These are phyloP conservation scores for Polylopha cassiicola DNA, from an alignment of 2,888 invertebrate species.

Conservation along the genomic window DNA sequence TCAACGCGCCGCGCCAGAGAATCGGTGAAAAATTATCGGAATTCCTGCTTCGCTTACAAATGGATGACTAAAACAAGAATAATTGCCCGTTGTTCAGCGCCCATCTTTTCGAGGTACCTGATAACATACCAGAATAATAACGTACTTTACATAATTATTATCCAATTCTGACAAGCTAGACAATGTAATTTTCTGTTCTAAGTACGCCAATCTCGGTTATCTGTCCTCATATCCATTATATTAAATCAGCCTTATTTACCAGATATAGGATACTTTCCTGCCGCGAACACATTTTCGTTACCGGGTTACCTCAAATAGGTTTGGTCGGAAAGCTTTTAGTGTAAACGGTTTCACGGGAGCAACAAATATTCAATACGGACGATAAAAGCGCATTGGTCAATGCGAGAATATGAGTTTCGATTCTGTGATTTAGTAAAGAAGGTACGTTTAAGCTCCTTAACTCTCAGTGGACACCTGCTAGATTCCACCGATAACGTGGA, in stretches of 20 bases:
- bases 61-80: conserved; percentile 14
- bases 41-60: conserved; percentile 15
- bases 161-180: too few relatives aligned
- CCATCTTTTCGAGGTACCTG: conserved; percentile 5
- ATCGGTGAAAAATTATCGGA: conserved; percentile 11
- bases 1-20: neutral
- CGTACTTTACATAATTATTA: too few relatives aligned
- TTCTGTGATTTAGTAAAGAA: too few relatives aligned
- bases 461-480: too few relatives aligned
- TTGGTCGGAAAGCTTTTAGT: conserved; percentile 21
- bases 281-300: conserved; percentile 17
- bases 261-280: conserved; percentile 3
- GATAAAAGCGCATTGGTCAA: conserved; percentile 17
- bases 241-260: conserved; percentile 1
- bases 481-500: too few relatives aligned
- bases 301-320: conserved; percentile 17
- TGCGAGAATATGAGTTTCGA: too few relatives aligned
- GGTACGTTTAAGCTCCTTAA: too few relatives aligned
- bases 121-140: conserved; percentile 12
- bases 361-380: conserved; percentile 4
- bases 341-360: conserved; percentile 12
- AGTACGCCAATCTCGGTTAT: too few relatives aligned
- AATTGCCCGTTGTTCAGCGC: conserved; percentile 9
- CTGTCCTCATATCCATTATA: too few relatives aligned
- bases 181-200: too few relatives aligned